Base-by-base conservation (phyloP, 2,888 invertebrate species). In the Neria commutata region DNA sequence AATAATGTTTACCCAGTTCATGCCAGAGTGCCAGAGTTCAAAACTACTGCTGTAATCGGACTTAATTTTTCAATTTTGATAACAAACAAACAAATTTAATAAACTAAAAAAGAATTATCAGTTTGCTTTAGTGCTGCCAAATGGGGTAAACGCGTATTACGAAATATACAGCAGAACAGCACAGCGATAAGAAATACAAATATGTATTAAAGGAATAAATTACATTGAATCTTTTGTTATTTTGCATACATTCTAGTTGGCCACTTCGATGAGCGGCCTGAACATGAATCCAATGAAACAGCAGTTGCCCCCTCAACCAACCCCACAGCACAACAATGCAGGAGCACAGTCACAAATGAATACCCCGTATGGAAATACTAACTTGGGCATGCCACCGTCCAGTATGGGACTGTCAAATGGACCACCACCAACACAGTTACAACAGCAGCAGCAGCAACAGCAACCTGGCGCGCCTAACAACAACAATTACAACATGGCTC, bases 181-280 rank as follows among this genome's bases (percentile, higher is more conserved):
- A 14, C 6, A 25, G 17, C 14, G 52, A 52, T 40, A 52, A 52
- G 52, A n/a, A 6, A 37, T 49, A 49, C 17, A 49, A 49, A 29
- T n/a, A 29, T 16, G 4, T 17, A 49, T 49, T 26, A 16, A 14
- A 4, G 6, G 10, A 25, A 1, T 24, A 2, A 17, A 3, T 14
- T 53, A 23, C 6, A 54, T 33, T 54, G 16, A 21, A 34, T 21
- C 10, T 23, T 34, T 24, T 46, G 11, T 21, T 29, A 54, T 21
- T 54, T 14, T 42, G 16, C 33, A 16, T 48, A 16, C 46, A 11
- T 54, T 58, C 23, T 47, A 80, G 80, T 62, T 80, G 67, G 65
- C 75, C 47, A 73, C 75, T 63, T 75, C 79, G 8, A 77, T 80
- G 74, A 69, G 78, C 48, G 74, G 75, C 17, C 67, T 80, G 61